Percentiles rank a stretch among this genome's conserved stretches.
These are phyloP conservation scores for Bemisia tabaci DNA, from an alignment of 1,140 invertebrate species.

Conservation along the genomic window DNA sequence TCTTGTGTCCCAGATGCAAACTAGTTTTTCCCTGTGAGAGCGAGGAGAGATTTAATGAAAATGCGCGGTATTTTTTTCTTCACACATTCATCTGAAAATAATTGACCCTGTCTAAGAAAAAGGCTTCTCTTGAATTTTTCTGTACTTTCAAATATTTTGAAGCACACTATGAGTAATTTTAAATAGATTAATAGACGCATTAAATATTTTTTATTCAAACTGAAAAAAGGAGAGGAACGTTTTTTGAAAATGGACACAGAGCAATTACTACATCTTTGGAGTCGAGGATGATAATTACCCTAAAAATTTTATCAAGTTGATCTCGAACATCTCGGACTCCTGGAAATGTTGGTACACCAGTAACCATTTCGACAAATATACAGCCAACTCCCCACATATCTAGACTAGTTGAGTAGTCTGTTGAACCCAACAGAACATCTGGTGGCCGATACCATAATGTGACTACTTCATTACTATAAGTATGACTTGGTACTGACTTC, in stretches of 20 bases:
- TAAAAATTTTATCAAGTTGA: constrained; percentile 94
- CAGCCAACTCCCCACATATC: constrained; percentile 99
- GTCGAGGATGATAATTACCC: constrained; percentile 41
- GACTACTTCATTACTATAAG: constrained; percentile 94
- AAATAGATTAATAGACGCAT: neutral
- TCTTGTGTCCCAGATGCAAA: too few species aligned
- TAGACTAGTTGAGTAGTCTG: constrained; percentile 84
- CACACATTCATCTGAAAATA: too few species aligned
- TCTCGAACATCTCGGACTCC: constrained; percentile 89
- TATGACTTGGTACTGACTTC: constrained; percentile 92
- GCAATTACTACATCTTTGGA: too few species aligned
- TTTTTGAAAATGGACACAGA: too few species aligned
- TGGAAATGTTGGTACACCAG: constrained; percentile 88
- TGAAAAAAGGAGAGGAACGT: too few species aligned
- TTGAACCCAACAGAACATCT: constrained; percentile 91
- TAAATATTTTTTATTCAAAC: too few species aligned
- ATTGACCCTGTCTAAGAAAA: too few species aligned
- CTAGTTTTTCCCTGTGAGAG: too few species aligned
- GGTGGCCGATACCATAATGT: constrained; percentile 89
- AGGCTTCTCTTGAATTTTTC: too few species aligned
- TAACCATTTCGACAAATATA: constrained; percentile 96
- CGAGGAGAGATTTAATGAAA: too few species aligned
- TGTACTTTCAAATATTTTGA: too few species aligned
- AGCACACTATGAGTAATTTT: neutral
- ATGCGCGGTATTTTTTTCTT: too few species aligned